Base-by-base conservation (phyloP, 2,797 vertebrate genomes). In the Sitta carolinensis region DNA sequence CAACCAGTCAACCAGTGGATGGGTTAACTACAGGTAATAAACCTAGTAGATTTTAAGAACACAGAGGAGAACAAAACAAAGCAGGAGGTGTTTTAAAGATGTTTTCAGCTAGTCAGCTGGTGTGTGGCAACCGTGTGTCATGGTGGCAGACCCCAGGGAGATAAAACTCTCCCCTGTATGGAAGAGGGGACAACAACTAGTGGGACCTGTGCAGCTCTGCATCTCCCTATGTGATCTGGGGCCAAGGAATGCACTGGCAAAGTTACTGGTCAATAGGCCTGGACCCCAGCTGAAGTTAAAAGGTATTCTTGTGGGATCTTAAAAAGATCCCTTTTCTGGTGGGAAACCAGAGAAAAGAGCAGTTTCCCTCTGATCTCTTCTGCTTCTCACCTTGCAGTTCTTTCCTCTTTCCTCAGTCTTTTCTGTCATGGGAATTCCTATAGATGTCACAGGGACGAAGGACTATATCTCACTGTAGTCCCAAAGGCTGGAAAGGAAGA, bases 151-250 rank as follows among this genome's bases (percentile, higher is more conserved):
- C 9, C 30, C 12, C 52, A 68, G 34, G 29, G 75, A 79, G 63
- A 9, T n/a, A 42, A 75, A 82, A 55, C 3, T 20, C 23, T 55
- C 52, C 22, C 45, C 34, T 2, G 0, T 26, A 34, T 0, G 2
- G 32, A 77, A 91, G 22, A 52, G 48, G 11, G 26, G 63, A 27
- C 81, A 78, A 47, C 26, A 76, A 30, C 12, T 21, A 62, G 20
- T 7, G n/a, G n/a, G 42, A 69, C 30, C 26, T 19, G n/a, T 1
- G 16, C 36, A 50, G 42, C 21, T 69, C 45, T 2, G 0, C 27
- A 20, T 36, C 34, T 52, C 25, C 19, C 22, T 69, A 13, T 38
- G 48, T 4, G 7, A 78, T 62, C 38, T 42, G 61, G 67, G 48
- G 38, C 34, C 1, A 0, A 55, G 42, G 21, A 50, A 36, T 22